Evolutionary conservation across 2,113 vertebrate species (phyloP).

Genomic region (Noturus placidus): DNA sequence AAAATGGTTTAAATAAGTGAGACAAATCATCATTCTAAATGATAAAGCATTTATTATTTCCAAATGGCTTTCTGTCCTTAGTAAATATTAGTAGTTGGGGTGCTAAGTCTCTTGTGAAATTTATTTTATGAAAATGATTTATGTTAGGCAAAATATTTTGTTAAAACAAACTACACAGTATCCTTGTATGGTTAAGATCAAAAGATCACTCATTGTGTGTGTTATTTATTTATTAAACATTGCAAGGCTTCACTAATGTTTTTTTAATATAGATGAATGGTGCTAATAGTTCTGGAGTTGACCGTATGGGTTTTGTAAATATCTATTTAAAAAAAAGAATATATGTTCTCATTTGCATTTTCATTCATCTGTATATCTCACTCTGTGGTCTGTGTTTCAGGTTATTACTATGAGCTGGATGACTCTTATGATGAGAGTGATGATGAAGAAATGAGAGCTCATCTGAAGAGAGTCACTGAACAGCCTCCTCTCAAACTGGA

Average conservation of each 20-base stretch:
- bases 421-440: conserved; percentile 97
- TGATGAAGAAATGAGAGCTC: conserved; percentile 92
- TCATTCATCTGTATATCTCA: neutral
- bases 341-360: neutral
- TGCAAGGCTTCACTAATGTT: neutral
- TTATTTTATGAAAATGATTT: no score
- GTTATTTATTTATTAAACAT: neutral
- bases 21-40: neutral
- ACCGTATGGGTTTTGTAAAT: neutral
- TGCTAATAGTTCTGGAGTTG: neutral
- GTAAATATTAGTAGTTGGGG: neutral
- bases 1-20: neutral
- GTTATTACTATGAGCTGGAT: conserved; percentile 95
- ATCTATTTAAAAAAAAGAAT: no score
- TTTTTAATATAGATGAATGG: neutral
- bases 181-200: neutral
- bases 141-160: no score
- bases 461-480: conserved; percentile 89
- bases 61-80: neutral
- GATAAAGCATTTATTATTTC: neutral
- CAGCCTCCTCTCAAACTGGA: conserved; percentile 95
- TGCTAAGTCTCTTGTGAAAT: neutral
- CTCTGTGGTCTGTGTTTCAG: conserved; percentile 62
- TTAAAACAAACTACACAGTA: neutral
- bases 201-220: no score